A percentile compares a stretch with the other conserved stretches of the same genome.
phyloP scores from a whole-genome alignment of 2,797 vertebrate species.

The Pseudomugil tenellus region DNA sequence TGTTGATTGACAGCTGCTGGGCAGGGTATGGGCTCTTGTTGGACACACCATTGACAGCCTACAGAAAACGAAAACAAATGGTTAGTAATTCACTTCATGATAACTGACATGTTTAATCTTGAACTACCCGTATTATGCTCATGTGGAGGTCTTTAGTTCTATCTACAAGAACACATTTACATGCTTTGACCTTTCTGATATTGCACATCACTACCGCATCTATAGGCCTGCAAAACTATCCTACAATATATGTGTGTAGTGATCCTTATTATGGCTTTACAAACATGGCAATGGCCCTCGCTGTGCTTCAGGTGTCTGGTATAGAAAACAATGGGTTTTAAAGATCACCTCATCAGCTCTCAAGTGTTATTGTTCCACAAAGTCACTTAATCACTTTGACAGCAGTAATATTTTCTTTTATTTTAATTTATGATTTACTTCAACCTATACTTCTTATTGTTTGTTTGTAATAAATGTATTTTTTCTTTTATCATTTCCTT shows the following conservation, averaged over 20 bases:
- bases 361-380: constrained; percentile 52
- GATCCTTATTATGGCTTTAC: neutral
- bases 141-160: neutral
- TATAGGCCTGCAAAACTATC: too few species aligned
- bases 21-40: constrained; percentile 92
- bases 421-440: constrained; percentile 45
- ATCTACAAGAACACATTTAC: neutral
- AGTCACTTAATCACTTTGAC: constrained; percentile 54
- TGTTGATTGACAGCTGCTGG: constrained; percentile 93
- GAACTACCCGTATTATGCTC: neutral
- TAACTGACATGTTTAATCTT: neutral
- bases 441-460: neutral
- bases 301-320: constrained; percentile 9
- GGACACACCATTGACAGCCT: constrained; percentile 92
- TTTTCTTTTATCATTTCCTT: constrained; percentile 5
- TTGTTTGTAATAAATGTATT: neutral
- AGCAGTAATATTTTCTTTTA: constrained; percentile 27
- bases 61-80: constrained; percentile 56
- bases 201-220: neutral
- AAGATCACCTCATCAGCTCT: constrained; percentile 58
- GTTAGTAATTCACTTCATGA: constrained; percentile 31
- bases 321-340: constrained; percentile 33
- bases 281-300: neutral
- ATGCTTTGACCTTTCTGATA: neutral
- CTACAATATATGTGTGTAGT: too few species aligned